Evolutionary conservation across 2,888 invertebrate genomes (phyloP), one percentile per base, ranked within the genome.

Genomic region (Caenorhabditis macrosperma): DNA sequence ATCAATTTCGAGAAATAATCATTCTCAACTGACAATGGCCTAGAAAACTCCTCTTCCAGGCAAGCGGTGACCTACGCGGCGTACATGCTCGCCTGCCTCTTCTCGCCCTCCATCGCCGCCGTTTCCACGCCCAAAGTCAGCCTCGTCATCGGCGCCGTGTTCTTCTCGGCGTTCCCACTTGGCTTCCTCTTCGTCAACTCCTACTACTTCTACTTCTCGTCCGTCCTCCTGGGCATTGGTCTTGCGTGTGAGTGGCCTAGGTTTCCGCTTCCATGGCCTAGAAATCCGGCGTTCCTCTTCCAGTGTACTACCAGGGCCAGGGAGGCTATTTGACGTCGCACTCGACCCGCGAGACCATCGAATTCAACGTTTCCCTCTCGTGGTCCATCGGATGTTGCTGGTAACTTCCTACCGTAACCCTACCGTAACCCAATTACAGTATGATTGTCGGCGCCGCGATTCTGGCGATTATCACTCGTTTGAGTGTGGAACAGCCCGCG

Each of bases 121-220:
- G 17, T 74, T n/a, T 35, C 72, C 33, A 75, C 71, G 3, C 61
- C 83, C 0, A 83, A 83, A 46, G 60, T 54, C 35, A 71, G 64
- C 9, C 57, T 83, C 9, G 63, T 83, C 54, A 61, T 64, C n/a
- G 55, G 64, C 15, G 55, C 85, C 1, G 38, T 78, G 20, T 68
- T 44, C 26, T 82, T 74, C 44, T 66, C 80, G 9, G 35, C 76
- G 9, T 79, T 72, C 48, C 71, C 80, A 30, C 38, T 74, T 1
- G 82, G 83, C n/a, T 85, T 84, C 64, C 61, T 85, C 41, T 81
- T 76, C 54, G 71, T 82, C 15, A 82, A 83, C 63, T 57, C 44
- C 35, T 64, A 80, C 22, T 82, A 80, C 24, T 82, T 75, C 59
- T 84, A 81, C 50, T 54, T 78, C 15, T 72, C 81, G 6, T 60